Percentiles rank a stretch among this genome's conserved stretches.
Conservation (phyloP, 1,140 invertebrate genomes). For the Helicoverpa zea region DNA sequence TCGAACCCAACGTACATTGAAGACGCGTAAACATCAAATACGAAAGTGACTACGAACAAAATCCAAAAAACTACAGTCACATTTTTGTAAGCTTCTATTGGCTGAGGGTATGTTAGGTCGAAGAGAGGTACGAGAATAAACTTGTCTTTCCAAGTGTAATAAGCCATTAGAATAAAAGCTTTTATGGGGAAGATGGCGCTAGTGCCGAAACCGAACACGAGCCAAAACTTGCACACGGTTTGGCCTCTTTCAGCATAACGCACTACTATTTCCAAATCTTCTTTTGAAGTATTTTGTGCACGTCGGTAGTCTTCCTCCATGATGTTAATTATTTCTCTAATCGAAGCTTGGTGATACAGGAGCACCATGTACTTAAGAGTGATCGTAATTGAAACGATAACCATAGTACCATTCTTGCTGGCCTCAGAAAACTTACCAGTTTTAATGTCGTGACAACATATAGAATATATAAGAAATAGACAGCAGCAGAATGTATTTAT, state of each 20-base stretch:
- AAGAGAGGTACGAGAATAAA: constrained; percentile 58
- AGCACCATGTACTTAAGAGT: constrained; percentile 59
- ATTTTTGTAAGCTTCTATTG: constrained; percentile 59
- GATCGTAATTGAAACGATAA: constrained; percentile 61
- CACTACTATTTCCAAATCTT: constrained; percentile 58
- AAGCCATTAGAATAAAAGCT: constrained; percentile 60
- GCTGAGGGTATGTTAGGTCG: constrained; percentile 57
- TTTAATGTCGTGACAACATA: constrained; percentile 61
- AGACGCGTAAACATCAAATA: constrained; percentile 56
- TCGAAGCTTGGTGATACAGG: constrained; percentile 50
- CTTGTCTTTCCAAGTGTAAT: constrained; percentile 53
- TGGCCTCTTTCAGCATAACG: constrained; percentile 55
- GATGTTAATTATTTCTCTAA: constrained; percentile 50
- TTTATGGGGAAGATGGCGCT: constrained; percentile 60
- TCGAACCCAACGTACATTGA: constrained; percentile 64
- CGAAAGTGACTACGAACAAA: constrained; percentile 49
- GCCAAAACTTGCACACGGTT: constrained; percentile 59
- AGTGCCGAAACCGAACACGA: constrained; percentile 48
- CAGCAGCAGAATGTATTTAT: constrained; percentile 46
- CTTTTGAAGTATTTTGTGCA: constrained; percentile 45
- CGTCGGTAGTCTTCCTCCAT: constrained; percentile 58
- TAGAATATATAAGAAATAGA: constrained; percentile 56
- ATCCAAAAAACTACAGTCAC: constrained; percentile 46
- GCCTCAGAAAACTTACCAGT: constrained; percentile 59
- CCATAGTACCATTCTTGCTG: constrained; percentile 63